Conservation (phyloP, 2,797 vertebrate genomes). For the Okamejei kenojei region DNA sequence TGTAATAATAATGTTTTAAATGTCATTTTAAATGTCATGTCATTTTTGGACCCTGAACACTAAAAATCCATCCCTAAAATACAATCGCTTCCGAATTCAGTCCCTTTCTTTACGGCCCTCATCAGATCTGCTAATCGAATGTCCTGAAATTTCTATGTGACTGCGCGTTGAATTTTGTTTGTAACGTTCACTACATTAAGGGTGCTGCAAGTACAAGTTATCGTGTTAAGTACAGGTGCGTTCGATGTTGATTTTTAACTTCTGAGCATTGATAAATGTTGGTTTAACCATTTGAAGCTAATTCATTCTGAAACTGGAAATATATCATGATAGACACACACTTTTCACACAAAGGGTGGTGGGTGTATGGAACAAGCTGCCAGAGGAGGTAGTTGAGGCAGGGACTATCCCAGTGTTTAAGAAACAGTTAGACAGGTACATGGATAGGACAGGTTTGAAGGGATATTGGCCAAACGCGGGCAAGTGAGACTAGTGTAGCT, state of each 20-base stretch:
- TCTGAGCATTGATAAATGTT: not conserved
- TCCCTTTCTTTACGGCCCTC: not conserved
- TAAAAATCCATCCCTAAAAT: not conserved
- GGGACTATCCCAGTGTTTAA: too few relatives aligned
- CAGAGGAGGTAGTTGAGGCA: too few relatives aligned
- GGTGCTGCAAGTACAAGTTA: not conserved
- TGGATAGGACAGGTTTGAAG: too few relatives aligned
- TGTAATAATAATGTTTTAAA: not conserved
- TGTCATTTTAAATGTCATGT: too few relatives aligned
- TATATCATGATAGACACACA: not conserved
- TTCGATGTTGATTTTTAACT: not conserved
- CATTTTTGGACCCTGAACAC: not conserved
- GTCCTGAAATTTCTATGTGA: not conserved
- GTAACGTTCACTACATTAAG: not conserved
- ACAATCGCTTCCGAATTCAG: not conserved
- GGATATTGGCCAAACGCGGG: too few relatives aligned
- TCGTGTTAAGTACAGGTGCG: not conserved
- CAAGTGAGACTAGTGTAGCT: too few relatives aligned
- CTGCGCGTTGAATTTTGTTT: not conserved
- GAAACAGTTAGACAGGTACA: too few relatives aligned
- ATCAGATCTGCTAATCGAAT: not conserved
- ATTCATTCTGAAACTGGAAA: not conserved
- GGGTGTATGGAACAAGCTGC: too few relatives aligned
- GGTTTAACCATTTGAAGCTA: not conserved
- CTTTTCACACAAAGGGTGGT: too few relatives aligned